Percentiles rank a stretch among this genome's conserved stretches.
phyloP scores from a whole-genome alignment of 1,140 invertebrate species.

The Heliconius nattereri region DNA sequence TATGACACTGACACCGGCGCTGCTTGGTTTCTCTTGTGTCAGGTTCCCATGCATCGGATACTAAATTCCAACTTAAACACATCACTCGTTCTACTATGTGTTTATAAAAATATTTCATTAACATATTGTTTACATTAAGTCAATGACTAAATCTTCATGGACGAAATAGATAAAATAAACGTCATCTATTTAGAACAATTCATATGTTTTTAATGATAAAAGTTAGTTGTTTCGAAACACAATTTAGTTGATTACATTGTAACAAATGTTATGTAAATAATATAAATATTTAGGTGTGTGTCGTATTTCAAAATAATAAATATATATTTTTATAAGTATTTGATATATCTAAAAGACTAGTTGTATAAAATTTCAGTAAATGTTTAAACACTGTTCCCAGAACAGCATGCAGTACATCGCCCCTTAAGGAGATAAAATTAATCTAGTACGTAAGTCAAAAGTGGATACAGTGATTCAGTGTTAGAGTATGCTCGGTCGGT shows the following conservation, averaged over 20 bases:
- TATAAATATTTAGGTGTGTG: background rate
- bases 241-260: background rate
- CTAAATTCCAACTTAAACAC: slow-evolving; percentile 31
- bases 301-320: background rate
- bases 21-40: slow-evolving; percentile 45
- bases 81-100: slow-evolving; percentile 17
- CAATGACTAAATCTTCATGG: background rate
- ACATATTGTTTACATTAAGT: slow-evolving; percentile 12
- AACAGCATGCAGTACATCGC: background rate
- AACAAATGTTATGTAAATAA: background rate
- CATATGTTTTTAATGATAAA: background rate
- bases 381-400: background rate
- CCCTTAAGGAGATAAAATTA: slow-evolving; percentile 19
- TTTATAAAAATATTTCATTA: slow-evolving; percentile 23
- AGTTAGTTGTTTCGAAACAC: background rate
- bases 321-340: background rate
- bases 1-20: slow-evolving; percentile 51
- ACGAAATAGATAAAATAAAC: slow-evolving; percentile 4
- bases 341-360: background rate
- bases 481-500: slow-evolving; percentile 45
- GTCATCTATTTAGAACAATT: background rate
- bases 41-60: slow-evolving; percentile 33
- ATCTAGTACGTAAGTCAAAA: slow-evolving; percentile 24
- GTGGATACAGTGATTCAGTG: slow-evolving; percentile 48
- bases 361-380: background rate